Percentiles rank a stretch among this genome's conserved stretches.
Evolutionary conservation across 2,113 vertebrate species (phyloP).

Genomic region (Bubo bubo): DNA sequence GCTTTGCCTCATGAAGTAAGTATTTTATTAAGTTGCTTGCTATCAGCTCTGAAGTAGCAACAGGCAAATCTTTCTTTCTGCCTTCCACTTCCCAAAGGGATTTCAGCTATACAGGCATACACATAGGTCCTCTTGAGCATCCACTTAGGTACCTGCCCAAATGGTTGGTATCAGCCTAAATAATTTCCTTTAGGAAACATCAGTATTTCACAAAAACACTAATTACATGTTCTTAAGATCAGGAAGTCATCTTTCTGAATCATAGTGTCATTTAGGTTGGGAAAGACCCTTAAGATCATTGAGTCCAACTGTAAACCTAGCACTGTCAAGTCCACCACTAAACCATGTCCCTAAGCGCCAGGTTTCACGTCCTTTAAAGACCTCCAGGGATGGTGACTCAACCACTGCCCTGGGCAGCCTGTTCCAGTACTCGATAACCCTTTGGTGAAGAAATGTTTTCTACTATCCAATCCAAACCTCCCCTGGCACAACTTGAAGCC

Average conservation of each 20-base stretch:
- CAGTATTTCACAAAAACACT: background rate
- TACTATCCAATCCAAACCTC: background rate
- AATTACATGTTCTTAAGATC: background rate
- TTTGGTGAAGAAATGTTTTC: background rate
- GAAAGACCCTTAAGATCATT: background rate
- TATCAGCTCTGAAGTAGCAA: background rate
- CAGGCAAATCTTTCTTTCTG: background rate
- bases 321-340: background rate
- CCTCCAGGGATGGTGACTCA: background rate
- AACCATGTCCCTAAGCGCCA: background rate
- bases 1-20: background rate
- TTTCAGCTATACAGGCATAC: background rate
- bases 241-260: background rate
- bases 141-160: background rate
- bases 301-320: background rate
- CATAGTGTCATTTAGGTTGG: background rate
- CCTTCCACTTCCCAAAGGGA: background rate
- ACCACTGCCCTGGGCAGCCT: background rate
- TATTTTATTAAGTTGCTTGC: background rate
- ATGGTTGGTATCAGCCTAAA: background rate
- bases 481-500: background rate
- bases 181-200: background rate
- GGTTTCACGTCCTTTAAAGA: background rate
- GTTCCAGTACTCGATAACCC: background rate
- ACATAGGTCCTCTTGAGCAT: background rate